Percentiles rank a stretch among this genome's conserved stretches.
Evolutionary conservation across 2,888 invertebrate genomes (phyloP).

Genomic region (Hyposoter dolosus): DNA sequence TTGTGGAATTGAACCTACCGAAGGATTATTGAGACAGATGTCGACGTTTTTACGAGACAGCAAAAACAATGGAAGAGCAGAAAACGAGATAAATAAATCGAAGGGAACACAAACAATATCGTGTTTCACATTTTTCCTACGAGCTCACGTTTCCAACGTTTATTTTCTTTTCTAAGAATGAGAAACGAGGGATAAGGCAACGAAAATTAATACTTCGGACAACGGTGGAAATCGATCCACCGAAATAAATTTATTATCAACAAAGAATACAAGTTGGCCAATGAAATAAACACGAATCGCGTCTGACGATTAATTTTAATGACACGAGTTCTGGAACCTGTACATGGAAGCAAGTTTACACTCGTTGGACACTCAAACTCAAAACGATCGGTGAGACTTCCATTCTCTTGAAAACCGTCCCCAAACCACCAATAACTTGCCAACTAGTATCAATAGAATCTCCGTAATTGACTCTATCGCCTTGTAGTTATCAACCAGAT

Average conservation of each 20-base stretch:
- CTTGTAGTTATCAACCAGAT: not conserved
- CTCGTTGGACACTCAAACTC: not conserved
- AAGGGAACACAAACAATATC: not conserved
- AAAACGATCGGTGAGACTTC: not conserved
- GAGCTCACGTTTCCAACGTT: not conserved
- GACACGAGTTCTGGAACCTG: not conserved
- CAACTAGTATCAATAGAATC: not conserved
- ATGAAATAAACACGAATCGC: not conserved
- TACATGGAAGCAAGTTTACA: not conserved
- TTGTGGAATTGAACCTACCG: conserved; percentile 19
- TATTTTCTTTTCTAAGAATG: not conserved
- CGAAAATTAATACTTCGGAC: not conserved
- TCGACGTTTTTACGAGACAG: not conserved
- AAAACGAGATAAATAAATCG: not conserved
- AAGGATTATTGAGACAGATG: conserved; percentile 3
- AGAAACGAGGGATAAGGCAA: not conserved
- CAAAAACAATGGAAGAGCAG: not conserved
- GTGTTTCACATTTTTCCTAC: not conserved
- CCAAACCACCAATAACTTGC: not conserved
- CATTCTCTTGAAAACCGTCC: not conserved
- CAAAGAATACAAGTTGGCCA: not conserved
- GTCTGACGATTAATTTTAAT: not conserved
- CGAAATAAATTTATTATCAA: conserved; percentile 10
- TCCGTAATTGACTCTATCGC: not conserved
- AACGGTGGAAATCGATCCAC: not conserved